phyloP scores from a whole-genome alignment of 2,888 invertebrate genomes.

The Alviniconcha strummeri region DNA sequence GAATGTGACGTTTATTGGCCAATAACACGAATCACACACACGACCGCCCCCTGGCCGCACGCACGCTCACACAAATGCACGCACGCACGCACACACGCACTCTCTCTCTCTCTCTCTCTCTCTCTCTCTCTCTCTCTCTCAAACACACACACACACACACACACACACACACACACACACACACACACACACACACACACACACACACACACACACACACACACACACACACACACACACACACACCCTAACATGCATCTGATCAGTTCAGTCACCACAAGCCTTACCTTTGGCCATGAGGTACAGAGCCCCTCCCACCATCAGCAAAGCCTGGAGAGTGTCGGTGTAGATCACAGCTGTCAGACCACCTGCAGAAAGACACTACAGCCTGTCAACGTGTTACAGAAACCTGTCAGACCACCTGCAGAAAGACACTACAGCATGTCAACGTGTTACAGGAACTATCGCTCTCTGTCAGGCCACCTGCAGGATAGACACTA shows the following conservation, averaged over 20 bases:
- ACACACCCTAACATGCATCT: background rate
- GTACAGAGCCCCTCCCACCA: conserved; percentile 74
- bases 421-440: conserved; percentile 52
- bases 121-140: too few species aligned
- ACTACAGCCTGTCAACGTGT: too few species aligned
- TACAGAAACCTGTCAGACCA: conserved; percentile 55
- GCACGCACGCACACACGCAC: too few species aligned
- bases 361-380: conserved; percentile 57
- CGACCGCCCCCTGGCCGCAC: too few species aligned
- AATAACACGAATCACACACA: too few species aligned
- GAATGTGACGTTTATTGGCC: too few species aligned
- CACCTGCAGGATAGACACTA: too few species aligned
- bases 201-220: background rate
- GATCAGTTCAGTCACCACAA: too few species aligned
- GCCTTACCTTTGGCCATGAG: conserved; percentile 69
- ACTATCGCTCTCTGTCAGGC: conserved; percentile 51
- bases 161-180: background rate
- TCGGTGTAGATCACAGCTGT: conserved; percentile 72
- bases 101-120: too few species aligned
- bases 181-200: background rate
- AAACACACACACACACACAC: background rate
- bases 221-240: background rate
- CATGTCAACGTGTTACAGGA: too few species aligned
- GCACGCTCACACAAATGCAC: too few species aligned
- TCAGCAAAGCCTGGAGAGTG: conserved; percentile 74